Evolutionary conservation across 2,113 vertebrate genomes (phyloP).

Genomic region (Mormoops blainvillei): DNA sequence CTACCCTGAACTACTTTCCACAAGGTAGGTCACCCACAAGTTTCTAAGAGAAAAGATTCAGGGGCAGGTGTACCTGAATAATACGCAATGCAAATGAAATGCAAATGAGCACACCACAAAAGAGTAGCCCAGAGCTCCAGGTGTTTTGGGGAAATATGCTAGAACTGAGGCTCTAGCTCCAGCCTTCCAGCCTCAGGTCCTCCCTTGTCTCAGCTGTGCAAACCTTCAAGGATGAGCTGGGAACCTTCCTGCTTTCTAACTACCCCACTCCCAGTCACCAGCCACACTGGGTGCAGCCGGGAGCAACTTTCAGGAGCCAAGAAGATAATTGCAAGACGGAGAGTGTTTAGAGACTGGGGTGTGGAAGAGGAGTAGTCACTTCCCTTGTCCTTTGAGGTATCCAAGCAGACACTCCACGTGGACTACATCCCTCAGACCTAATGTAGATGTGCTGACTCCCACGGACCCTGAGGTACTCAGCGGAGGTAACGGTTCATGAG

Average conservation of each 20-base stretch:
- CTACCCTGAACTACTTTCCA: not conserved
- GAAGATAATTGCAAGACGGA: not conserved
- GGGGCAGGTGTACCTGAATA: not conserved
- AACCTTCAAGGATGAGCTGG: not conserved
- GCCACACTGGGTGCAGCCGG: not conserved
- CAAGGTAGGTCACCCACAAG: not conserved
- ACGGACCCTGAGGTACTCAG: not conserved
- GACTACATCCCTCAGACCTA: not conserved
- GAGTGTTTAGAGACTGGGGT: not conserved
- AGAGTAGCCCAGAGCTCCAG: not conserved
- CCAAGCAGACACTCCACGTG: not conserved
- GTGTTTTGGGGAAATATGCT: not conserved
- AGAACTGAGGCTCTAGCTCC: not conserved
- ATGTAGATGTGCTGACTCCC: not conserved
- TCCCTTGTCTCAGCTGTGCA: not conserved
- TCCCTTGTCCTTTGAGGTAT: not conserved
- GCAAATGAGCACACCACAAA: not conserved
- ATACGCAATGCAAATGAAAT: not conserved
- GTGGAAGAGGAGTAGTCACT: not conserved
- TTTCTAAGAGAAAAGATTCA: not conserved
- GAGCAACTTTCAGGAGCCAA: not conserved
- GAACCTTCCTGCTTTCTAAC: not conserved
- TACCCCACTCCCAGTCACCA: not conserved
- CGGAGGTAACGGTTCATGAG: not conserved
- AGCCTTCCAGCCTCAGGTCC: not conserved